phyloP scores from a whole-genome alignment of 2,797 vertebrate species.

The Otolemur crassicaudatus region DNA sequence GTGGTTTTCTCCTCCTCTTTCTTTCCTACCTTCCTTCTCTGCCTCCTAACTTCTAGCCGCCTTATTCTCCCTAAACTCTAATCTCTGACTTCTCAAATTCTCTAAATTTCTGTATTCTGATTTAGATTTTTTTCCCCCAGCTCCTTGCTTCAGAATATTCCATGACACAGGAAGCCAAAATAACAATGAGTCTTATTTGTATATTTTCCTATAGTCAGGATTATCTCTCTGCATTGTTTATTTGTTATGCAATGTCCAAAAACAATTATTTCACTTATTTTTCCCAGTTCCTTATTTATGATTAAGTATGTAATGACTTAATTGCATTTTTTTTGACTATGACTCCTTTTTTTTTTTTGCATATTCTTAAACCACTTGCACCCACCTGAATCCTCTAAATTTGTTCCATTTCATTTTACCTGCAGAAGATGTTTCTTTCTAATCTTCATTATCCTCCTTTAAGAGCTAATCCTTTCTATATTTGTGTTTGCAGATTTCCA shows the following conservation, averaged over 20 bases:
- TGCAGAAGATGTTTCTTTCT: not conserved
- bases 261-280: not conserved
- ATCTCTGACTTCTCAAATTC: not conserved
- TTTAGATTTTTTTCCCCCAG: not conserved
- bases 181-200: not conserved
- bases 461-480: not conserved
- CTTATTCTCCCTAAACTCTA: not conserved
- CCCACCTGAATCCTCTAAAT: not conserved
- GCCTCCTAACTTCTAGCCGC: not conserved
- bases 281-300: not conserved
- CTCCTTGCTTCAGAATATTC: not conserved
- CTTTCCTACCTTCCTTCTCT: not conserved
- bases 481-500: slow-evolving; percentile 6
- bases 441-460: not conserved
- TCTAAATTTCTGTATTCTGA: not conserved
- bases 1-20: not conserved
- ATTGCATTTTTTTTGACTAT: too few relatives aligned
- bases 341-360: not conserved
- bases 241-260: not conserved
- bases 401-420: not conserved
- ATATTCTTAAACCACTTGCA: not conserved
- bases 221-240: not conserved
- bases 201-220: not conserved
- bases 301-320: not conserved
- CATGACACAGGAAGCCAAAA: not conserved